Percentiles rank a stretch among this genome's conserved stretches.
phyloP scores from a whole-genome alignment of 2,113 vertebrate genomes.

The Pteruthius melanotis region DNA sequence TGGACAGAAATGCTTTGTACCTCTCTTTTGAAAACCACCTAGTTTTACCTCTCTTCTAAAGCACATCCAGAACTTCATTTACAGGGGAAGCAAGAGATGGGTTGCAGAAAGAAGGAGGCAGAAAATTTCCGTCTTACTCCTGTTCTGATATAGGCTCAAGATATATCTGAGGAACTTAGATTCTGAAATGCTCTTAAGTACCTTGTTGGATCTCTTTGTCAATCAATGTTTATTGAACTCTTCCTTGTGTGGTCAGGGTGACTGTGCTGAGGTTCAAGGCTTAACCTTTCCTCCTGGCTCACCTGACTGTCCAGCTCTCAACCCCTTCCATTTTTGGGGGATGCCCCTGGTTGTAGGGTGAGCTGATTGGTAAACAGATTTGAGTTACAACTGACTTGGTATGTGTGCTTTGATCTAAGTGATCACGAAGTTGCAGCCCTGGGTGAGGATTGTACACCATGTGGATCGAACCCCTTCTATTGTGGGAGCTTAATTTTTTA shows the following conservation, averaged over 20 bases:
- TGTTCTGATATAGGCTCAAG: not conserved
- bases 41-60: not conserved
- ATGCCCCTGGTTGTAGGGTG: not conserved
- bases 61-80: not conserved
- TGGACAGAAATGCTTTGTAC: not conserved
- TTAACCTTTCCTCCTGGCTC: not conserved
- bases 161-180: not conserved
- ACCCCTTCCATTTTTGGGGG: not conserved
- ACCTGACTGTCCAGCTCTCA: not conserved
- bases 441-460: not conserved
- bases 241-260: rapidly evolving
- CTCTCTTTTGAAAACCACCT: not conserved
- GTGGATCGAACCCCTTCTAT: not conserved
- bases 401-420: not conserved
- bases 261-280: rapidly evolving
- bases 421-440: not conserved
- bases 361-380: not conserved
- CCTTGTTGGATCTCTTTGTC: not conserved
- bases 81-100: not conserved
- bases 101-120: not conserved
- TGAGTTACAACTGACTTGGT: not conserved
- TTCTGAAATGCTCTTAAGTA: not conserved
- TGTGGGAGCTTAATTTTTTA: not conserved
- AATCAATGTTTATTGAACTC: not conserved
- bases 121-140: not conserved